phyloP scores from a whole-genome alignment of 2,113 vertebrate species.

The Callipepla squamata region DNA sequence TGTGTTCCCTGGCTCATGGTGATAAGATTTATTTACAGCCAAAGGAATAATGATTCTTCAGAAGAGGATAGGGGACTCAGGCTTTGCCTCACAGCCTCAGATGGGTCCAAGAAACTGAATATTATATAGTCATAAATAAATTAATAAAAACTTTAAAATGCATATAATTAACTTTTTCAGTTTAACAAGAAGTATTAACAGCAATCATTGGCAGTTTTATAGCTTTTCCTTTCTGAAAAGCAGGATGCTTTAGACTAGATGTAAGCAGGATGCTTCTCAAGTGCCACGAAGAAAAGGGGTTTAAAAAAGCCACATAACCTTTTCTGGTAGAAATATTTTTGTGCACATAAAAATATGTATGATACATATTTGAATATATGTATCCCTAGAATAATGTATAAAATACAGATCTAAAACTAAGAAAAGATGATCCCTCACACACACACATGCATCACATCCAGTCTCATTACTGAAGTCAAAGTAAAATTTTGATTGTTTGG shows the following conservation, averaged over 20 bases:
- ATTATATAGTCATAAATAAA: neutral
- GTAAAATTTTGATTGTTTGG: neutral
- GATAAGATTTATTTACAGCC: slow-evolving; percentile 12
- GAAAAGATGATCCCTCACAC: slow-evolving; percentile 47
- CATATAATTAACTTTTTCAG: neutral
- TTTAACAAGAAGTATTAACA: neutral
- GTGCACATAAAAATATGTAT: neutral
- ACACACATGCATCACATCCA: neutral
- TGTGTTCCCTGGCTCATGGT: neutral
- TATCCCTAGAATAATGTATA: neutral
- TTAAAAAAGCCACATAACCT: neutral
- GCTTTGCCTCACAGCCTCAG: neutral
- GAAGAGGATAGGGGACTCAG: neutral
- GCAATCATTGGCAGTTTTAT: neutral
- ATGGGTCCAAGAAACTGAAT: neutral
- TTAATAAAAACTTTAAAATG: neutral
- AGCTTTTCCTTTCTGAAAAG: neutral
- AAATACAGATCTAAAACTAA: slow-evolving; percentile 46
- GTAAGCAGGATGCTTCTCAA: neutral
- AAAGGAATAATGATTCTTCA: neutral
- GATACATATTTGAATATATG: neutral
- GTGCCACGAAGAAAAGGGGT: slow-evolving; percentile 19
- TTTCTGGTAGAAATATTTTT: slow-evolving; percentile 57
- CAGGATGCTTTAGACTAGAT: slow-evolving; percentile 23
- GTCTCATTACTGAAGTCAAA: neutral